A percentile compares a stretch with the other conserved stretches of the same genome.
These are phyloP conservation scores for Nineta flava DNA, from an alignment of 2,888 invertebrate species.

Conservation along the genomic window DNA sequence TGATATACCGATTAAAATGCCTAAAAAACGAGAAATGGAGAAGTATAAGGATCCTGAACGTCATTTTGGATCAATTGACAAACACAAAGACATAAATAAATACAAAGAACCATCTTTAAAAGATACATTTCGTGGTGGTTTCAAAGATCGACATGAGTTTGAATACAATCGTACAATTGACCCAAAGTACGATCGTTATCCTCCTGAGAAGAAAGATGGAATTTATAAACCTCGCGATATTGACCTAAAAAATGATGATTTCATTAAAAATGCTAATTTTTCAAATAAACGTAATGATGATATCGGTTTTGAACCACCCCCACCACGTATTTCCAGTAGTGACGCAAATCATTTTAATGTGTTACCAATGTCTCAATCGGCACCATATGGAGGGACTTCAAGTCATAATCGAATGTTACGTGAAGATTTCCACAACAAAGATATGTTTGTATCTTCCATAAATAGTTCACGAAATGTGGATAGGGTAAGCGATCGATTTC, in stretches of 20 bases:
- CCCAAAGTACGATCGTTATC: background rate
- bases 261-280: background rate
- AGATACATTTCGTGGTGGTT: background rate
- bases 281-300: background rate
- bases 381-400: background rate
- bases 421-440: background rate
- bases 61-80: background rate
- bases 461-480: background rate
- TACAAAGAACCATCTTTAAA: background rate
- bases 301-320: background rate
- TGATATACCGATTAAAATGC: background rate
- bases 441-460: background rate
- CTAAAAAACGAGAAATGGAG: background rate
- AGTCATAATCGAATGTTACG: background rate
- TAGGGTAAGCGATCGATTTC: slow-evolving; percentile 1
- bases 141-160: background rate
- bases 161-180: background rate
- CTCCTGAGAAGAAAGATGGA: background rate
- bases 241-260: background rate
- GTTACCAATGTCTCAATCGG: background rate
- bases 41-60: slow-evolving; percentile 2
- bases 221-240: background rate
- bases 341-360: slow-evolving; percentile 1
- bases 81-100: background rate
- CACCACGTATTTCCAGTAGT: background rate